Evolutionary conservation across 64 coral and sea anemone species (phyloP), one percentile per base, ranked within the genome.

Genomic region (Stichodactyla mertensii): DNA sequence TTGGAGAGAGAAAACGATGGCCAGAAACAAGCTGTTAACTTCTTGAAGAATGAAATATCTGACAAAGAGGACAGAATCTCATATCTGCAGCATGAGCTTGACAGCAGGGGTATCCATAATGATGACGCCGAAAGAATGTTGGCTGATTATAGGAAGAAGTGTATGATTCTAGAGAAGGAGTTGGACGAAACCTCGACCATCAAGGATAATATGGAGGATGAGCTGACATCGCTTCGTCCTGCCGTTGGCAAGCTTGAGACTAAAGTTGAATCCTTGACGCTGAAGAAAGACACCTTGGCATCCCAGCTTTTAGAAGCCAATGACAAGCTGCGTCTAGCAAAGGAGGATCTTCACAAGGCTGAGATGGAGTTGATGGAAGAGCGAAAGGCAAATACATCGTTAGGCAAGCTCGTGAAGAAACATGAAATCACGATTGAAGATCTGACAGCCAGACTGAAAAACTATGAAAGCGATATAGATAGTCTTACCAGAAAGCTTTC

Each of bases 381-480:
- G 82, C 70, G 86, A 1, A 96, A 96, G 82, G 91, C 92, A 9
- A 96, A 96, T 10, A 84, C 57, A 16, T 88, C 94, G 5, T 82
- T 96, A 31, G 89, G 89, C 61, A 96, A 87, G 67, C 79, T 92
- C 20, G 87, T 96, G 22, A 93, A 96, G 87, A 96, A 93, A 22
- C 91, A 92, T 55, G 91, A 93, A 84, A 22, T 64, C n/a, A 88
- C 51, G 2, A 52, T 90, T 27, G 94, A 89, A 59, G 81, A 87
- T 31, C 77, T 93, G n/a, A 80, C 24, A 2, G 82, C 78, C 55
- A 92, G 89, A 80, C 78, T 92, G n/a, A 92, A 92, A 71, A 54
- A 90, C 16, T 71, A 84, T 67, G 91, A 96, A 9, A 88, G 82
- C 7, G 60, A 87, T 52, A 61, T 96, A 55, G 91, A 96, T 55